Base-by-base conservation (phyloP, 2,888 invertebrate genomes). In the Chrysina gloriosa region DNA sequence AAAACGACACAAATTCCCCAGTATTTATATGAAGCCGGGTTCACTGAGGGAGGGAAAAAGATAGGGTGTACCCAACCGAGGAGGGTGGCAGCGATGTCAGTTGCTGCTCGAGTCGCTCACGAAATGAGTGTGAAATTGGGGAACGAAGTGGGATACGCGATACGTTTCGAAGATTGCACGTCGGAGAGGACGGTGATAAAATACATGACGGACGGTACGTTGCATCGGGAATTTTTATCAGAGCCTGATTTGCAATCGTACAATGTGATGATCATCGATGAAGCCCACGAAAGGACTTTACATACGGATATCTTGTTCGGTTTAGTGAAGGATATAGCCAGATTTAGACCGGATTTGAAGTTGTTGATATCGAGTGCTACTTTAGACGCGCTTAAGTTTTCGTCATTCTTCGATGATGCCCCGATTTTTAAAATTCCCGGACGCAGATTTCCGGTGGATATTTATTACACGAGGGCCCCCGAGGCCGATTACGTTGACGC, bases 1-100 rank as follows among this genome's bases (percentile, higher is more conserved):
- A 99, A 99, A 88, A 99, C 98, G 0, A 99, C 99, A 5, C 98
- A 99, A 86, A 95, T 99, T 74, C 98, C 98, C 0, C 98, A 99
- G 83, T 98, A 98, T 84, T 86, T 99, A 6, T 91, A 97, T 81
- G 97, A 99, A 80, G 93, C 97, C 50, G 98, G 95, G 1, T 96
- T 92, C 77, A 93, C 94, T 1, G 84, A 89, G 58, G 90, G 14
- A 29, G 29, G 73, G 31, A 95, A 94, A 85, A 92, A 92, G 83
- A 95, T 98, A 77, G 98, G 98, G 0, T 99, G 98, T 79, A 99
- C 98, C 0, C 97, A 98, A 82, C 98, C 99, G 0, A 86, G 98
- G 72, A 87, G 99, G 82, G 99, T 99, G 1, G 99, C 99, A 19
- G 98, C 99, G 1, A 99, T 99, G 99, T 97, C 97, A n/a, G 99